Conservation (phyloP, 2,888 invertebrate species). For the Rugalucina vietnamica region DNA sequence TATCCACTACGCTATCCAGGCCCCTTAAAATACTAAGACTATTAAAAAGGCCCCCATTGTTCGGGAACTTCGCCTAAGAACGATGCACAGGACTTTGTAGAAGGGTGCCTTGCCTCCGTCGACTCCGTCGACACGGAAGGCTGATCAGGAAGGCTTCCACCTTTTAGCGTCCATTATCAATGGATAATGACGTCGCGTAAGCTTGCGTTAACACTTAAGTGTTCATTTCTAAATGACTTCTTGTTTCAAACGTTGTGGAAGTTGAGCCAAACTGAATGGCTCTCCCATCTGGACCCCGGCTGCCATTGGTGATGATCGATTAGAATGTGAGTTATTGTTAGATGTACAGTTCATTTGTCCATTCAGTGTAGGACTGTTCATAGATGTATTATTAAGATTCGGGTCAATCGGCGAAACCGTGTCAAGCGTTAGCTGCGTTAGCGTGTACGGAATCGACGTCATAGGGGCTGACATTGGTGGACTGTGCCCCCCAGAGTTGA, state of each 20-base stretch:
- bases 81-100: no score
- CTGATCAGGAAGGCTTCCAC: no score
- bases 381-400: conserved; percentile 52
- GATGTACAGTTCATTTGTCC: conserved; percentile 19
- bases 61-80: no score
- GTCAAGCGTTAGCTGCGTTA: conserved; percentile 51
- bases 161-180: no score
- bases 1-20: no score
- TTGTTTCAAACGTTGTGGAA: conserved; percentile 63
- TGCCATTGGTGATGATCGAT: conserved; percentile 28
- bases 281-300: conserved; percentile 39
- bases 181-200: no score
- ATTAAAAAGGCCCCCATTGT: no score
- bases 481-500: conserved; percentile 43
- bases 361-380: conserved; percentile 41
- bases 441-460: conserved; percentile 45
- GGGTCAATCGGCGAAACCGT: conserved; percentile 65
- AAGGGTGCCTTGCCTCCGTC: no score
- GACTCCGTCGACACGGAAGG: no score
- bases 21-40: no score
- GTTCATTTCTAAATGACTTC: conserved; percentile 56
- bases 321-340: background rate
- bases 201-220: no score
- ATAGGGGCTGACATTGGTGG: conserved; percentile 46
- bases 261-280: conserved; percentile 58